A percentile compares a stretch with the other conserved stretches of the same genome.
These are phyloP conservation scores for Cerastoderma edule DNA, from an alignment of 2,888 invertebrate species.

Conservation along the genomic window DNA sequence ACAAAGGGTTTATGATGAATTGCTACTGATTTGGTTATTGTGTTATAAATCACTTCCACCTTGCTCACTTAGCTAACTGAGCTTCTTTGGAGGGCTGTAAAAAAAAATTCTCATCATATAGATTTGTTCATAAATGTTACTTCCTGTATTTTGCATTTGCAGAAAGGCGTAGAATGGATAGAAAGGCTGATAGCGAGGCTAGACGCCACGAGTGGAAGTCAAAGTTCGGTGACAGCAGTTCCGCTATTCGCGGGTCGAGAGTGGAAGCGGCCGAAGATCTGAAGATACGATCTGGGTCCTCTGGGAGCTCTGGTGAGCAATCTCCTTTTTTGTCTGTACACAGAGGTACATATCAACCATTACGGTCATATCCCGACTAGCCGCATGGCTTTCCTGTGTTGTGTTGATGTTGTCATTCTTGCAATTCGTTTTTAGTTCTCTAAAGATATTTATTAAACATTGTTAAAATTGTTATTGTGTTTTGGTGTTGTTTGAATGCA, in stretches of 20 bases:
- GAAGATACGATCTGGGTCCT: constrained; percentile 48
- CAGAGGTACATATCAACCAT: constrained; percentile 5
- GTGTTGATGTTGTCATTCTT: too few species aligned
- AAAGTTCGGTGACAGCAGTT: constrained; percentile 85
- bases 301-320: constrained; percentile 22
- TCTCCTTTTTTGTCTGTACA: constrained; percentile 9
- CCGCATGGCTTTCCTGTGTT: too few species aligned
- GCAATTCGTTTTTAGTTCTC: too few species aligned
- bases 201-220: constrained; percentile 90
- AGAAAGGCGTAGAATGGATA: constrained; percentile 81
- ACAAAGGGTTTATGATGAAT: too few species aligned
- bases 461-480: too few species aligned
- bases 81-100: too few species aligned
- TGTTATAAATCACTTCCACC: too few species aligned
- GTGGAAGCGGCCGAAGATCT: constrained; percentile 58
- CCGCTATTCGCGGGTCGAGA: constrained; percentile 26
- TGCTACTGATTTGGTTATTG: too few species aligned
- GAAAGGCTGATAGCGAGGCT: constrained; percentile 89
- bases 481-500: too few species aligned
- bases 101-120: too few species aligned
- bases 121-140: neutral
- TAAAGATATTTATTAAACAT: too few species aligned
- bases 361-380: neutral
- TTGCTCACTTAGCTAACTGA: too few species aligned
- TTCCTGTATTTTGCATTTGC: constrained; percentile 16